Base-by-base conservation (phyloP, 2,113 vertebrate species). In the Bambusicola thoracicus region DNA sequence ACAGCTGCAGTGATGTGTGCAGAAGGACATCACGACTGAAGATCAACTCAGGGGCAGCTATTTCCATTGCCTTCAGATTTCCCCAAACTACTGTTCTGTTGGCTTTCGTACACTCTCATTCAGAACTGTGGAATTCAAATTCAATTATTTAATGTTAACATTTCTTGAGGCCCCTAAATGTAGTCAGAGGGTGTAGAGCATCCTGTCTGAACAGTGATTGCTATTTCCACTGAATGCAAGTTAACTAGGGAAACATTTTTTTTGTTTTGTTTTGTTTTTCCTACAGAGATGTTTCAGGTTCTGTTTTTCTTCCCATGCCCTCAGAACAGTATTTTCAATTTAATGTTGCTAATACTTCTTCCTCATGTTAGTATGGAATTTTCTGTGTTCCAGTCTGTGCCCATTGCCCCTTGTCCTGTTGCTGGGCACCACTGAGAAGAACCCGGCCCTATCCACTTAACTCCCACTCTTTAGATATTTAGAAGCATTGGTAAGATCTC, bases 61-160 rank as follows among this genome's bases (percentile, higher is more conserved):
- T 96, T 94, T 90, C 95, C 93, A 91, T 46, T 67, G 94, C 95
- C 78, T 92, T 97, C 74, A 85, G 43, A 49, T 96, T 97, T 96
- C 95, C 92, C 65, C 8, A 34, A 15, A 66, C 70, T 94, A 94
- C 91, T 85, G 81, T 91, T 95, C 94, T 93, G 49, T 84, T 92
- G 96, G 20, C 85, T 49, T 14, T 48, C 22, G 69, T 86, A 79
- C 88, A 84, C 84, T 90, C 74, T 96, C 87, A 86, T 93, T 92
- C 55, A 94, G 87, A 82, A 92, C 11, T 25, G 73, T 59, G 51
- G 68, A 72, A 21, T 82, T 93, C 48, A 87, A 59, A 66, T 82
- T 90, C 61, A 69, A 68, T 88, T 82, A 68, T 55, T 59, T 84
- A 65, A 88, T 93, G 24, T 10, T 12, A 70, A 51, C 72, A 16